Percentiles rank a stretch among this genome's conserved stretches.
Evolutionary conservation across 2,888 invertebrate genomes (phyloP).

Genomic region (Eristalinus aeneus): DNA sequence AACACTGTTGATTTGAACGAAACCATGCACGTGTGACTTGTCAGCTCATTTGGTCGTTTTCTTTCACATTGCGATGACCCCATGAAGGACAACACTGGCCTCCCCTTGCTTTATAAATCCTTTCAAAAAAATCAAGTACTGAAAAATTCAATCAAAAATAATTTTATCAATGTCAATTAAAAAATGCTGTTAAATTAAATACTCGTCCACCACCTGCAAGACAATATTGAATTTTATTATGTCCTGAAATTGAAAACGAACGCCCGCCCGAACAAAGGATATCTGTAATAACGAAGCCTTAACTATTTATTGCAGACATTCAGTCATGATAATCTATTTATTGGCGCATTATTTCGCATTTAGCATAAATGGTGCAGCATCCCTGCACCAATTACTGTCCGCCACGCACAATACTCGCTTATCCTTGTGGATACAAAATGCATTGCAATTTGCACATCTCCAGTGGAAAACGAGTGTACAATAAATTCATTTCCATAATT

Average conservation of each 20-base stretch:
- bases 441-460: background rate
- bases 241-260: background rate
- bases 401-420: background rate
- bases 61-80: no score
- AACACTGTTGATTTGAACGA: no score
- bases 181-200: no score
- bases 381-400: background rate
- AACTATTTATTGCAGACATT: conserved; percentile 24
- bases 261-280: background rate
- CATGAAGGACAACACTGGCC: no score
- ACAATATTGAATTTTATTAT: no score
- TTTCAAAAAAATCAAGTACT: no score
- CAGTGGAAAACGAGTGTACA: background rate
- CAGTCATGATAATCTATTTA: conserved; percentile 36
- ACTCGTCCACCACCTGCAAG: no score
- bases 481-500: background rate
- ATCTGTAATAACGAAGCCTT: background rate
- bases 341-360: conserved; percentile 35
- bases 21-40: no score
- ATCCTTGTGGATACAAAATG: background rate
- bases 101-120: no score
- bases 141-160: no score
- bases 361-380: conserved; percentile 26
- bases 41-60: no score
- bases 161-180: no score